Evolutionary conservation across 1,140 invertebrate genomes (phyloP).

Genomic region (Polypedilum vanderplanki): DNA sequence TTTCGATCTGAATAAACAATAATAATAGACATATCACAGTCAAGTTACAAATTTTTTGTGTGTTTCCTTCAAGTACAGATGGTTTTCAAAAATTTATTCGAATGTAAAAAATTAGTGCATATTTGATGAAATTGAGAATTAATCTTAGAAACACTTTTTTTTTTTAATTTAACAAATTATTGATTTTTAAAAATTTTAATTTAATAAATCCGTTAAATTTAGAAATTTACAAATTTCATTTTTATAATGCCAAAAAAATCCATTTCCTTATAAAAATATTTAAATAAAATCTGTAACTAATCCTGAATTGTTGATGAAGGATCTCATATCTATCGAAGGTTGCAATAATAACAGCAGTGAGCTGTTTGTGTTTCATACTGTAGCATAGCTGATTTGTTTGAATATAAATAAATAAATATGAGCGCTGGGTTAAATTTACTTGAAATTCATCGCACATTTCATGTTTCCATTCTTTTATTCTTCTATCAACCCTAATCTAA

Average conservation of each 20-base stretch:
- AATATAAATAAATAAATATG: constrained; percentile 28
- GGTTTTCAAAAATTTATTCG: neutral
- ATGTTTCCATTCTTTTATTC: neutral
- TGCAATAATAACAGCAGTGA: neutral
- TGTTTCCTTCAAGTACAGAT: neutral
- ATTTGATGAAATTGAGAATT: no score
- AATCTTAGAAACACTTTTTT: no score
- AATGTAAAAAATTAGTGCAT: no score
- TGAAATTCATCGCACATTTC: constrained; percentile 13
- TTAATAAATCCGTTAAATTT: no score
- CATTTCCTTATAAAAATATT: neutral
- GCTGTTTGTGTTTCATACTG: constrained; percentile 21
- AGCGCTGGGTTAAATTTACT: constrained; percentile 1
- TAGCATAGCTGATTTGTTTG: constrained; percentile 23
- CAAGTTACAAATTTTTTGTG: neutral
- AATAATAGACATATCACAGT: constrained; percentile 9
- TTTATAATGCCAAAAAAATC: no score
- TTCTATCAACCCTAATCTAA: neutral
- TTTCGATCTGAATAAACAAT: constrained; percentile 26
- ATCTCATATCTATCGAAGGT: neutral
- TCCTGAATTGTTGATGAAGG: neutral
- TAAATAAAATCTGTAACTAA: neutral
- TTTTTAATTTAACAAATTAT: no score
- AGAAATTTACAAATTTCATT: no score
- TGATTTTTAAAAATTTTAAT: no score